These are phyloP conservation scores for Lordiphosa stackelbergi DNA, from an alignment of 1,140 invertebrate genomes.

Conservation along the genomic window DNA sequence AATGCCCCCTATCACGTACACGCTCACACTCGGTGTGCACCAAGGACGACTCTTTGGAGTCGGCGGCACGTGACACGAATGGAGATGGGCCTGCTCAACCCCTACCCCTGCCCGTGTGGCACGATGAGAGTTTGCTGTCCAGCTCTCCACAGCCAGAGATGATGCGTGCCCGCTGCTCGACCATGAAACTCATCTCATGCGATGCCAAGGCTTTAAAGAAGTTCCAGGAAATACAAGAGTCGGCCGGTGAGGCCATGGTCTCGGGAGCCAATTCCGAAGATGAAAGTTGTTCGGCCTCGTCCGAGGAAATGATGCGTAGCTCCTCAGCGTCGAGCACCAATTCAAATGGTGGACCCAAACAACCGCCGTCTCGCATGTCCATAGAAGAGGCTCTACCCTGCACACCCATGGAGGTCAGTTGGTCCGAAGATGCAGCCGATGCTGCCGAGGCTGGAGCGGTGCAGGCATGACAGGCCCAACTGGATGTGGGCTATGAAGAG, in stretches of 20 bases:
- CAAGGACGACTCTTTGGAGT: too few species aligned
- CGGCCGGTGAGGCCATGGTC: slow-evolving; percentile 82
- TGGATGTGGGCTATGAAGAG: slow-evolving; percentile 53
- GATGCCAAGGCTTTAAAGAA: slow-evolving; percentile 69
- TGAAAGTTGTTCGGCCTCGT: slow-evolving; percentile 78
- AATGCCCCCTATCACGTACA: slow-evolving; percentile 43
- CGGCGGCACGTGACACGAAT: too few species aligned
- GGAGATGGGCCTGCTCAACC: neutral
- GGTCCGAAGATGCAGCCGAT: slow-evolving; percentile 77
- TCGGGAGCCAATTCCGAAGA: slow-evolving; percentile 80
- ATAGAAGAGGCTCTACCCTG: slow-evolving; percentile 69
- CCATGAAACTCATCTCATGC: slow-evolving; percentile 63
- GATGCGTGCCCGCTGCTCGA: slow-evolving; percentile 53
- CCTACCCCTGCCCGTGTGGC: slow-evolving; percentile 33
- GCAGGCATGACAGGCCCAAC: slow-evolving; percentile 65
- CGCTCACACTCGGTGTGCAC: slow-evolving; percentile 68
- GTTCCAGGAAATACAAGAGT: slow-evolving; percentile 80
- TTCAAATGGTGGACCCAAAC: slow-evolving; percentile 45
- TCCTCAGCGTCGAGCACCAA: slow-evolving; percentile 57
- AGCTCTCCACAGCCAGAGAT: slow-evolving; percentile 59
- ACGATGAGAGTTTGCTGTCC: slow-evolving; percentile 28
- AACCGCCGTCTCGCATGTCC: slow-evolving; percentile 61
- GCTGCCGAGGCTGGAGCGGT: slow-evolving; percentile 22
- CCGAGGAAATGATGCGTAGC: slow-evolving; percentile 68
- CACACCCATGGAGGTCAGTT: slow-evolving; percentile 78